Base-by-base conservation (phyloP, 2,888 invertebrate species). In the Chorisops tibialis region DNA sequence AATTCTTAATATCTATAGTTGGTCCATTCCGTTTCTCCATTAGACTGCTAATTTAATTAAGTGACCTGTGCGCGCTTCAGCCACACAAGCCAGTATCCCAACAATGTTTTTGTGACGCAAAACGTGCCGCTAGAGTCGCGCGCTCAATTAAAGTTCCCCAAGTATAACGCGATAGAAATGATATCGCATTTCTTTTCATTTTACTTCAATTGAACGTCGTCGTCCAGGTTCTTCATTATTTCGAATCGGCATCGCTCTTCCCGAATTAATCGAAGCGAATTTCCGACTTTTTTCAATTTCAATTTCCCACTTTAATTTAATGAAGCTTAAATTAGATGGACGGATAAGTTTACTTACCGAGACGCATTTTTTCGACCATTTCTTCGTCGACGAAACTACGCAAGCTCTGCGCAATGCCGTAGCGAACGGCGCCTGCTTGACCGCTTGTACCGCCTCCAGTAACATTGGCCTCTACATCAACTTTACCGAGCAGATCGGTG, bases 341-440 rank as follows among this genome's bases (percentile, higher is more conserved):
- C n/a, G n/a, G n/a, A n/a, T 30, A 30, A 7, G 5, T 7, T 24
- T 61, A 69, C 77, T 79, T 77, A 90, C 90, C 93, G 67, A 95
- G 75, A 80, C 93, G 85, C 93, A 96, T 91, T 73, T 85, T 85
- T 74, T 94, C 89, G 59, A 89, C 77, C 80, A 84, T 87, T 16
- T 87, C 85, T 63, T 81, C 76, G 68, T 89, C 87, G 16, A 96
- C 87, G 80, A 96, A 94, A 74, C 90, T 89, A 59, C 89, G 83
- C 59, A 96, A 80, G 21, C 88, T 87, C 83, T 85, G 85, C n/a
- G 96, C 83, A 62, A 96, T 87, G 21, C 91, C 96, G 84, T 88
- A 89, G 64, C 96, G 85, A 62, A 96, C 83, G 52, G 93, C 93
- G 39, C 94, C 94, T n/a, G 95, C 85, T 78, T 94, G 91, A 1